Percentiles rank a stretch among this genome's conserved stretches.
Evolutionary conservation across 2,113 vertebrate genomes (phyloP).

Genomic region (Scartelaos histophorus): DNA sequence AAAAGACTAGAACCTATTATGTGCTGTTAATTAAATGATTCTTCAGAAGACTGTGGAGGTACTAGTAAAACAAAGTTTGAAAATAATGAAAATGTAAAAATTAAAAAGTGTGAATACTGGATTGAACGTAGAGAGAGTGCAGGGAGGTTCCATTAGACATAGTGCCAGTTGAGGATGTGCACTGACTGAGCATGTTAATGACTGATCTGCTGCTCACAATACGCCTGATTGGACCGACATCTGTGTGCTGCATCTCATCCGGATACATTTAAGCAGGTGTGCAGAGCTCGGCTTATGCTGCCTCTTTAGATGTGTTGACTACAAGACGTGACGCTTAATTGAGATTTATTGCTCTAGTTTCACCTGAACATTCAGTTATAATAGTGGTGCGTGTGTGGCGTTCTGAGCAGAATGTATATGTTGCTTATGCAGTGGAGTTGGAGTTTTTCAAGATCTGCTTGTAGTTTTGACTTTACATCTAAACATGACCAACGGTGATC

Average conservation of each 20-base stretch:
- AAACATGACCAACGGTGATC: too few relatives aligned
- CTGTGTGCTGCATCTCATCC: neutral
- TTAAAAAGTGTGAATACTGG: neutral
- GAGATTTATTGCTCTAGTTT: constrained; percentile 7
- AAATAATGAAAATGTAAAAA: neutral
- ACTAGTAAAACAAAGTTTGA: neutral
- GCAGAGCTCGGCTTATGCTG: constrained; percentile 2
- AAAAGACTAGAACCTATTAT: neutral
- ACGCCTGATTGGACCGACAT: constrained; percentile 7
- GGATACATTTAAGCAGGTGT: constrained; percentile 13
- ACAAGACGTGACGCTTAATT: neutral
- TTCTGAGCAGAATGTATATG: neutral
- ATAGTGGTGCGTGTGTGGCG: neutral
- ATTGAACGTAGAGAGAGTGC: neutral
- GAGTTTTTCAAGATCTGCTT: neutral
- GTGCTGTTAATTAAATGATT: neutral
- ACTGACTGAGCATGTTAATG: neutral
- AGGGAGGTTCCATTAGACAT: neutral
- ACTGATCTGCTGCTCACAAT: constrained; percentile 5
- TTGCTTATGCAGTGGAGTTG: neutral
- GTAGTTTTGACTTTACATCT: neutral
- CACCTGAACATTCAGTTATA: neutral
- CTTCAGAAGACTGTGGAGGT: neutral
- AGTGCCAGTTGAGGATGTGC: constrained; percentile 1
- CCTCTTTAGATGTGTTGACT: constrained; percentile 5